Conservation (phyloP, 2,888 invertebrate genomes). For the Minunthozetes semirufus region DNA sequence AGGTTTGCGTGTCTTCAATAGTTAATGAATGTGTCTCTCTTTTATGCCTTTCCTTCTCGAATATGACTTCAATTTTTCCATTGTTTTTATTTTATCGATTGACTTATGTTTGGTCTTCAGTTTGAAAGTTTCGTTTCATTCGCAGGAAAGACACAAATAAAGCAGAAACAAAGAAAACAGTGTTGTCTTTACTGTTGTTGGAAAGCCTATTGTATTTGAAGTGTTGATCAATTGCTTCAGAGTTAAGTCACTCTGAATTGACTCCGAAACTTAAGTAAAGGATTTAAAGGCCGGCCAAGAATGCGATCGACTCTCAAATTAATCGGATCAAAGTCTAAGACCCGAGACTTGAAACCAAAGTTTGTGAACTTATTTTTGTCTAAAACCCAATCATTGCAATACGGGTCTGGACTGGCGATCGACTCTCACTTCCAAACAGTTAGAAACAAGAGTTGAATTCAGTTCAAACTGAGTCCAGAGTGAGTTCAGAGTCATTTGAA, state of each 20-base stretch:
- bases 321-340: slow-evolving; percentile 21
- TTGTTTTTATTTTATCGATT: not conserved
- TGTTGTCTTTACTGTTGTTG: not conserved
- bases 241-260: not conserved
- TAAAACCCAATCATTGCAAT: slow-evolving; percentile 13
- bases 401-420: not conserved
- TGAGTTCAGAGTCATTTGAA: no score
- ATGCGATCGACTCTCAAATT: slow-evolving; percentile 16
- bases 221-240: not conserved
- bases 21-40: not conserved
- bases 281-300: not conserved
- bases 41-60: not conserved
- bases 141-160: not conserved
- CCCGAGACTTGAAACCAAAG: not conserved
- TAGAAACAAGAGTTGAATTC: not conserved
- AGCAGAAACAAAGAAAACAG: not conserved
- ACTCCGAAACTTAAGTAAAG: not conserved
- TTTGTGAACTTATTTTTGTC: slow-evolving; percentile 17
- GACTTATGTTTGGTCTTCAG: not conserved
- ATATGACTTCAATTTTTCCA: not conserved
- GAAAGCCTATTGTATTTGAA: not conserved
- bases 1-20: slow-evolving; percentile 15
- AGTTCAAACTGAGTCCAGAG: no score
- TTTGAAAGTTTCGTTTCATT: not conserved
- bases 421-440: not conserved